Evolutionary conservation across 2,888 invertebrate species (phyloP).

Genomic region (Anodontia alba): DNA sequence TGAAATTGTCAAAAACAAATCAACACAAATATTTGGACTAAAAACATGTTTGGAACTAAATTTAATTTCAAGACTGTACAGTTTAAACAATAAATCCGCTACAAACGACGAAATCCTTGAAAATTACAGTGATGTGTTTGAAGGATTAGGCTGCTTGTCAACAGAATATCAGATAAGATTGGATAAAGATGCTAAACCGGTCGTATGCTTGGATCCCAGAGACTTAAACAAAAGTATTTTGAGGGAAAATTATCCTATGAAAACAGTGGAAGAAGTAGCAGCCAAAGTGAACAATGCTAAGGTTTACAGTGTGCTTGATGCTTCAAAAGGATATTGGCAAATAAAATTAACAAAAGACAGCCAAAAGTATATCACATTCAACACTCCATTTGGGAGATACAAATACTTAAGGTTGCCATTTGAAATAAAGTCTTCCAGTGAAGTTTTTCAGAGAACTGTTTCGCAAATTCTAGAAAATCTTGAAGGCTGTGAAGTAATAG

Average conservation of each 20-base stretch:
- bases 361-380: slow-evolving; percentile 23
- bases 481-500: no score
- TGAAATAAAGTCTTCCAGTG: slow-evolving; percentile 13
- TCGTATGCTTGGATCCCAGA: slow-evolving; percentile 62
- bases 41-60: no score
- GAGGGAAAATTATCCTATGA: no score
- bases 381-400: slow-evolving; percentile 14
- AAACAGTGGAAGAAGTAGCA: no score
- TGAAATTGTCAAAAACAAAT: slow-evolving; percentile 21
- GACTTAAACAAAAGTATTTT: slow-evolving; percentile 59
- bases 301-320: no score
- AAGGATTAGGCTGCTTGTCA: slow-evolving; percentile 58
- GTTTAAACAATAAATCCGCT: slow-evolving; percentile 22
- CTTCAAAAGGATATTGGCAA: no score
- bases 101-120: slow-evolving; percentile 8
- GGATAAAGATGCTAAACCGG: slow-evolving; percentile 49
- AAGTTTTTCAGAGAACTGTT: slow-evolving; percentile 21
- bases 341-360: no score
- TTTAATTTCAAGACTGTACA: slow-evolving; percentile 34
- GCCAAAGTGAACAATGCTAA: no score
- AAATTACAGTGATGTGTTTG: slow-evolving; percentile 38
- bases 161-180: slow-evolving; percentile 46
- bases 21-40: slow-evolving; percentile 27
- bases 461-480: slow-evolving; percentile 14
- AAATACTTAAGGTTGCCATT: no score